Percentiles rank a stretch among this genome's conserved stretches.
These are phyloP conservation scores for Amphimallon solstitiale DNA, from an alignment of 2,888 invertebrate genomes.

Conservation along the genomic window DNA sequence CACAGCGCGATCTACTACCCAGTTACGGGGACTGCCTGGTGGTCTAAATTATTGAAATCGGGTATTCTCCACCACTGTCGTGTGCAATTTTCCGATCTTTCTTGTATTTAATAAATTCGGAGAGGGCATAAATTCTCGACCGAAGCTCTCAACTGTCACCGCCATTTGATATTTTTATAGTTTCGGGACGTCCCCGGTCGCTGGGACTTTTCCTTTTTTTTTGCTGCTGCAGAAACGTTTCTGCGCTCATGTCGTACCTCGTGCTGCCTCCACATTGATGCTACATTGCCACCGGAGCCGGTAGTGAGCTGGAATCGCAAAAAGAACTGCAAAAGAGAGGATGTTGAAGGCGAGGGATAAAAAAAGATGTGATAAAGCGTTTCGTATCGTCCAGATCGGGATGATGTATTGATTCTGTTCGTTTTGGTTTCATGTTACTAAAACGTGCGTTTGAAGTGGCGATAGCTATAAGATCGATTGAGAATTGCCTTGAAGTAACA, in stretches of 20 bases:
- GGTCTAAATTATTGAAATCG: slow-evolving; percentile 24
- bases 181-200: slow-evolving; percentile 20
- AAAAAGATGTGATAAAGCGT: slow-evolving; percentile 31
- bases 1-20: too few relatives aligned
- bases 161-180: slow-evolving; percentile 31
- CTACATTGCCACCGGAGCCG: neutral
- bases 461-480: too few relatives aligned
- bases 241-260: neutral
- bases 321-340: neutral
- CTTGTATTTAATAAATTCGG: slow-evolving; percentile 31
- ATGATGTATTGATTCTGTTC: slow-evolving; percentile 29
- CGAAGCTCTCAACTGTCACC: slow-evolving; percentile 28
- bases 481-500: too few relatives aligned
- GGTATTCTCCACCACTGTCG: slow-evolving; percentile 2
- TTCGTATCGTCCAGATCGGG: slow-evolving; percentile 27
- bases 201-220: neutral
- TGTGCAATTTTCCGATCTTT: slow-evolving; percentile 29
- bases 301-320: neutral
- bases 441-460: too few relatives aligned
- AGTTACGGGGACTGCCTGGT: too few relatives aligned
- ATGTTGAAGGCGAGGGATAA: too few relatives aligned
- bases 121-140: slow-evolving; percentile 24
- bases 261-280: neutral
- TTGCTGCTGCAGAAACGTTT: neutral
- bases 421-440: slow-evolving; percentile 2